These are phyloP conservation scores for Neopipo cinnamomea DNA, from an alignment of 2,113 vertebrate species.

Conservation along the genomic window DNA sequence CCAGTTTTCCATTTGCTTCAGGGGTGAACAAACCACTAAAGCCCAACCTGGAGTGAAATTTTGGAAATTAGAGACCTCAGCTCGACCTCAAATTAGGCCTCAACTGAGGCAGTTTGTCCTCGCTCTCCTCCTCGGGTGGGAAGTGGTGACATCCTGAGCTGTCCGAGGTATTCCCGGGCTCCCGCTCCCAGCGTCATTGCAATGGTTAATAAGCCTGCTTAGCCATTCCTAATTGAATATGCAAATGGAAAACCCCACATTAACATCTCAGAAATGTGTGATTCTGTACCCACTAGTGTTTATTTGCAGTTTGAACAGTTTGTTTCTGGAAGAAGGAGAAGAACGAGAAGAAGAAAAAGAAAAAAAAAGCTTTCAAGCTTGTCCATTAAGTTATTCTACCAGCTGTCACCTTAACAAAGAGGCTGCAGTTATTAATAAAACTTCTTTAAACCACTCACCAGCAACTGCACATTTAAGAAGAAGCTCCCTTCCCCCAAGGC, in stretches of 20 bases:
- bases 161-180: background rate
- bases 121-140: accelerated
- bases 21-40: background rate
- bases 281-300: constrained; percentile 49
- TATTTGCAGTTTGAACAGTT: constrained; percentile 63
- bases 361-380: constrained; percentile 6
- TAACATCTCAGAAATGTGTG: constrained; percentile 45
- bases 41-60: background rate
- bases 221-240: constrained; percentile 42
- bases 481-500: background rate
- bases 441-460: constrained; percentile 8
- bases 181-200: background rate
- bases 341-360: background rate
- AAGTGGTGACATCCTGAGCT: background rate
- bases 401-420: constrained; percentile 62
- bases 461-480: constrained; percentile 5
- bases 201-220: constrained; percentile 3
- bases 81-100: too few species aligned
- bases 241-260: constrained; percentile 42
- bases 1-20: background rate
- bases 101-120: background rate
- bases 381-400: constrained; percentile 51
- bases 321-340: constrained; percentile 28
- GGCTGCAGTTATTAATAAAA: constrained; percentile 63
- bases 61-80: background rate